A percentile compares a stretch with the other conserved stretches of the same genome.
Evolutionary conservation across 2,113 vertebrate genomes (phyloP).

Genomic region (Polypterus senegalus): DNA sequence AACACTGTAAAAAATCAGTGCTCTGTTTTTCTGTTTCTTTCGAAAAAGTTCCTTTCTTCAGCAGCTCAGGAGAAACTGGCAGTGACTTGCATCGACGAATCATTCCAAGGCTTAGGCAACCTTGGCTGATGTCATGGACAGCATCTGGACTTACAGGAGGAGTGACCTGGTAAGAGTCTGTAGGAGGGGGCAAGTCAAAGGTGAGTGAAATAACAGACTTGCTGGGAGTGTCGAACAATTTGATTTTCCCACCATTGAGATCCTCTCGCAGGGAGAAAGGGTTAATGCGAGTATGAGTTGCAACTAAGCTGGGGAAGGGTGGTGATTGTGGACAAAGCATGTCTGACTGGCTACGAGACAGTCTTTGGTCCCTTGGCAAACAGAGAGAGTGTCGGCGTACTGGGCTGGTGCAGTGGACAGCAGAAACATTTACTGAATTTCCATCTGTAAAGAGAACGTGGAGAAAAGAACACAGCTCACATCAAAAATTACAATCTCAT

Average conservation of each 20-base stretch:
- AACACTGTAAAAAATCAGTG: background rate
- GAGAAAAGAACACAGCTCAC: no score
- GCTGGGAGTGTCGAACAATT: conserved; percentile 80
- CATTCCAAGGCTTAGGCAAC: conserved; percentile 24
- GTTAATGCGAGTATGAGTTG: conserved; percentile 60
- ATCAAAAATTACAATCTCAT: background rate
- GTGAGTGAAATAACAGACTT: conserved; percentile 71
- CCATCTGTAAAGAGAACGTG: no score
- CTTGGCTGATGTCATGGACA: conserved; percentile 26
- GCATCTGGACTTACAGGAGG: conserved; percentile 37
- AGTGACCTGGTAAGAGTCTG: conserved; percentile 29
- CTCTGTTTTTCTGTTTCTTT: background rate
- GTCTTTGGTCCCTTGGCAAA: conserved; percentile 38
- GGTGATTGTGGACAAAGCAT: conserved; percentile 46
- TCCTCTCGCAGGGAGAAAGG: conserved; percentile 84
- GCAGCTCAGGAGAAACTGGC: conserved; percentile 67
- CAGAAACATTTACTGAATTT: no score
- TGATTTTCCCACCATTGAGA: conserved; percentile 78
- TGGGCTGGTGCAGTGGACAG: conserved; percentile 27
- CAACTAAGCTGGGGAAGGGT: conserved; percentile 26
- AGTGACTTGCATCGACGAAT: conserved; percentile 68
- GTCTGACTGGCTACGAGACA: conserved; percentile 76
- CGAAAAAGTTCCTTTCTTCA: conserved; percentile 9
- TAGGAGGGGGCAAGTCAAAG: conserved; percentile 58
- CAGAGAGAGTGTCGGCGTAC: conserved; percentile 37